Evolutionary conservation across 2,797 vertebrate genomes (phyloP).

Genomic region (Hephaestus fuliginosus): DNA sequence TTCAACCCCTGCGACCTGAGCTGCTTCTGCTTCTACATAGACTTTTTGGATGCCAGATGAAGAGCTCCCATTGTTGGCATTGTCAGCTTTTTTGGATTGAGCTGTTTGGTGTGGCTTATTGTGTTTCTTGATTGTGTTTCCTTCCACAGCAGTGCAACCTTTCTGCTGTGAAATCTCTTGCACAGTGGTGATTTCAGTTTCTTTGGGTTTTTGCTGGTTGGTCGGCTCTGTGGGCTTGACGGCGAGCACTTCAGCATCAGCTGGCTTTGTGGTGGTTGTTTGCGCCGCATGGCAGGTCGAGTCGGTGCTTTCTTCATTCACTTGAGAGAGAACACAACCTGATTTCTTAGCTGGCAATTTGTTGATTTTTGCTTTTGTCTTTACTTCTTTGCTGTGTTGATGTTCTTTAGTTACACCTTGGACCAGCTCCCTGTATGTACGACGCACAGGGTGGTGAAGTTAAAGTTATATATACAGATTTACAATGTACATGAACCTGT

Average conservation of each 20-base stretch:
- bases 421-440: not conserved
- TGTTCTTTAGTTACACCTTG: not conserved
- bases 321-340: no score
- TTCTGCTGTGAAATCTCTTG: constrained; percentile 22
- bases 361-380: not conserved
- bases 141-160: not conserved
- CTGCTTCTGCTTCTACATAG: not conserved
- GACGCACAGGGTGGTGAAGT: not conserved
- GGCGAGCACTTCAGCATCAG: not conserved
- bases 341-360: not conserved
- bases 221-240: not conserved
- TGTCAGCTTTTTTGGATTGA: not conserved
- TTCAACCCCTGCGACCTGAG: not conserved
- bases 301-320: not conserved
- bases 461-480: not conserved
- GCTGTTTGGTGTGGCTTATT: not conserved
- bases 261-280: not conserved
- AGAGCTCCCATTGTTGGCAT: not conserved
- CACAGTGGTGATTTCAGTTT: not conserved
- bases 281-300: not conserved
- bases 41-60: not conserved
- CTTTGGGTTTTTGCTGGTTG: not conserved
- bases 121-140: constrained; percentile 1
- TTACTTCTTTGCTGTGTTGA: not conserved
- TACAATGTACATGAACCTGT: not conserved